Evolutionary conservation across 2,888 invertebrate genomes (phyloP).

Genomic region (Cephus spinipes): DNA sequence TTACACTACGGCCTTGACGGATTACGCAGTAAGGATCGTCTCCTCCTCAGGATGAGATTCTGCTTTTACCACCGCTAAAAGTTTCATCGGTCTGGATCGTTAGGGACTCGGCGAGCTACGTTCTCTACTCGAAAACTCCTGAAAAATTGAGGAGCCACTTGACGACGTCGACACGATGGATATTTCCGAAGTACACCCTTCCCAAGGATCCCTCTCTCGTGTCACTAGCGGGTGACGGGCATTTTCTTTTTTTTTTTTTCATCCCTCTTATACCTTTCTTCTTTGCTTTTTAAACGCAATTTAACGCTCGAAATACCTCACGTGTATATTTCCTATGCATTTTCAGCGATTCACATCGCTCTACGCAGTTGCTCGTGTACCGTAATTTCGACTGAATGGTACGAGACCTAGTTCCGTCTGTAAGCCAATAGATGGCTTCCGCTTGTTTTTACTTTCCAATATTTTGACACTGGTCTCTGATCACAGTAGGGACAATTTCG

Average conservation of each 20-base stretch:
- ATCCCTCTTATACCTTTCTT: not conserved
- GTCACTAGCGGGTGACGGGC: not conserved
- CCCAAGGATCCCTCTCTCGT: not conserved
- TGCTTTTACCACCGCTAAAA: conserved; percentile 47
- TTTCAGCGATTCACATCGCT: not conserved
- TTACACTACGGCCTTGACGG: not conserved
- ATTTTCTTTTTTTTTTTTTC: not conserved
- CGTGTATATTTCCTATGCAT: not conserved
- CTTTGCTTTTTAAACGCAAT: not conserved
- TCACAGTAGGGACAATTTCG: not conserved
- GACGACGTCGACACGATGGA: conserved; percentile 8
- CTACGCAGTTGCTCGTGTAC: not conserved
- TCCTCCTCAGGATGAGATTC: conserved; percentile 33
- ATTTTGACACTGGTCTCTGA: not conserved
- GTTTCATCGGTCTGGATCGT: conserved; percentile 38
- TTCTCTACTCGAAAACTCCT: conserved; percentile 9
- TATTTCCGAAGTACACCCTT: not conserved
- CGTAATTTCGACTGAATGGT: not conserved
- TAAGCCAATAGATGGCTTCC: not conserved
- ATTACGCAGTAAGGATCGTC: not conserved
- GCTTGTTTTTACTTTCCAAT: not conserved
- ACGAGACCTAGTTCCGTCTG: not conserved
- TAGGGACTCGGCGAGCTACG: conserved; percentile 16
- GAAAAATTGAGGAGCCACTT: conserved; percentile 23
- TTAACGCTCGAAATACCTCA: not conserved